Evolutionary conservation across 2,113 vertebrate genomes (phyloP), one percentile per base, ranked within the genome.

Genomic region (Pelecanoides urinatrix): DNA sequence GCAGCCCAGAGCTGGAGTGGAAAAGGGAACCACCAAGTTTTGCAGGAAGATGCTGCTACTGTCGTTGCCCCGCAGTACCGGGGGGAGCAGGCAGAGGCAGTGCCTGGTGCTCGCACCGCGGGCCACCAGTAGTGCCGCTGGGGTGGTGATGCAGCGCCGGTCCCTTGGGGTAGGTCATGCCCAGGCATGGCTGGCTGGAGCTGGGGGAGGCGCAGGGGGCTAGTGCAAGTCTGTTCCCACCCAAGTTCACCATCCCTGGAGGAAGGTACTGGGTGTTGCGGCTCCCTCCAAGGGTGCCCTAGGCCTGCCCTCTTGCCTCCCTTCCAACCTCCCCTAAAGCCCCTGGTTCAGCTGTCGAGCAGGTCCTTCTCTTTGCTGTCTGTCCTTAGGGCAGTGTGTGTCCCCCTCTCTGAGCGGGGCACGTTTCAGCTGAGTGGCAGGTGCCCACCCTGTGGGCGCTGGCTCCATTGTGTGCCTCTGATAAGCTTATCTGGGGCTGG

Each of bases 51-150:
- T 78, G 1, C 13, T 50, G 34, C 30, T 61, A 0, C 40, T 40
- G 40, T 55, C 3, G 0, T 2, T 73, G 68, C 13, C 27, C 4
- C 0, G 0, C 32, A 17, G 21, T 38, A 6, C 0, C 0, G 1
- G 5, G 38, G 19, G 42, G 11, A 30, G 47, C 40, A 38, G 61
- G 56, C 23, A 30, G n/a, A 45, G n/a, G 29, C 36, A 27, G 42
- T 14, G 38, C 62, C 16, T 16, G 25, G 29, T 71, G 27, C 19
- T 45, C 2, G 4, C 11, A 1, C 7, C 0, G 3, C 0, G 5
- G 38, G 36, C 42, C 72, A 45, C 70, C 3, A 42, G 80, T 36
- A 42, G 42, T 38, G 40, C 63, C 7, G 25, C 63, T 56, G 68
- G 29, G 19, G 34, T 36, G 21, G 13, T 56, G 42, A 13, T 11